These are phyloP conservation scores for Gymnarchus niloticus DNA, from an alignment of 2,113 vertebrate species.

Conservation along the genomic window DNA sequence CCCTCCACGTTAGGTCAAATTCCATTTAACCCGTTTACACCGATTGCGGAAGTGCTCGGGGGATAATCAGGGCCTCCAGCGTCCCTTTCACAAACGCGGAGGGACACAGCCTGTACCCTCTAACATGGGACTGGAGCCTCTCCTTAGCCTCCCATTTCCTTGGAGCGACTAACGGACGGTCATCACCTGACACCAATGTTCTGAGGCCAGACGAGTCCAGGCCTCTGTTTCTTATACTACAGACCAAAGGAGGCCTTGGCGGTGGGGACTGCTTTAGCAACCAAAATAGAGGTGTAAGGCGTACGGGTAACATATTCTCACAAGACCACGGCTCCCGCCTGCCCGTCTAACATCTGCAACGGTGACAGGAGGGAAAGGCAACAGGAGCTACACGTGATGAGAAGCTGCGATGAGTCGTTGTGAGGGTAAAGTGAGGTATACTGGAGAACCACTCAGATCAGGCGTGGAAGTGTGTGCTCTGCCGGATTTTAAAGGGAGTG, in stretches of 20 bases:
- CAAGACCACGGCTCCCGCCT: neutral
- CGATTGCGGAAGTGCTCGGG: neutral
- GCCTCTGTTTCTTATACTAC: neutral
- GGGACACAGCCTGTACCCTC: neutral
- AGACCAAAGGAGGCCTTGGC: neutral
- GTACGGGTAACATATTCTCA: neutral
- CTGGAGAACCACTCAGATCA: neutral
- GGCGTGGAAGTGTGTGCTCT: neutral
- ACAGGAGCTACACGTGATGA: neutral
- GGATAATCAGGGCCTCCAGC: neutral
- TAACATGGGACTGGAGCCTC: neutral
- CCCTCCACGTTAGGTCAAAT: neutral
- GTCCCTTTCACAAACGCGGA: neutral
- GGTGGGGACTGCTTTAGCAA: too few species aligned
- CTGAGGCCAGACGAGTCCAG: neutral
- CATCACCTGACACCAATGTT: constrained; percentile 3
- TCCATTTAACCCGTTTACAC: neutral
- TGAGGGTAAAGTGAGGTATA: too few species aligned
- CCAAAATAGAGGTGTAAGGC: neutral
- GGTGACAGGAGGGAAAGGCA: neutral
- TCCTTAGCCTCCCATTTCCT: neutral
- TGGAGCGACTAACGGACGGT: neutral
- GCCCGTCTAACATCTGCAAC: neutral
- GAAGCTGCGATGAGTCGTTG: neutral
- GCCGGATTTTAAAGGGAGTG: neutral